phyloP scores from a whole-genome alignment of 2,113 vertebrate genomes.

The Chaenogobius annularis region DNA sequence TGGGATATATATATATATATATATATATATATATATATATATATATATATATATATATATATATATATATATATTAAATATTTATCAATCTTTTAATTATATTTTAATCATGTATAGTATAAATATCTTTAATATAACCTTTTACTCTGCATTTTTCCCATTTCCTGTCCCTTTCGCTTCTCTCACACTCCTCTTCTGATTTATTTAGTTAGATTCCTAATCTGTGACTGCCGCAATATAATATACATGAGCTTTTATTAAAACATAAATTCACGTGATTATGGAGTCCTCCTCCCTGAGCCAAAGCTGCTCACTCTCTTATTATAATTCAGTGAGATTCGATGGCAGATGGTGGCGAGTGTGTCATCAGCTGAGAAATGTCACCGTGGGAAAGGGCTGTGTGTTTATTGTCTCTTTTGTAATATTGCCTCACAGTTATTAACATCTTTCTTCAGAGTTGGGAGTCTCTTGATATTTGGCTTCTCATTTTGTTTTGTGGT shows the following conservation, averaged over 20 bases:
- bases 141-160: neutral
- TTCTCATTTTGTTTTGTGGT: neutral
- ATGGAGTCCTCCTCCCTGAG: neutral
- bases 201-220: slow-evolving; percentile 1
- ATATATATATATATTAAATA: no score
- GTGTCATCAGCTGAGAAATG: slow-evolving; percentile 6
- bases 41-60: no score
- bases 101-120: no score
- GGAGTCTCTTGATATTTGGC: slow-evolving; percentile 6
- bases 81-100: no score
- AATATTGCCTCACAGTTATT: slow-evolving; percentile 18
- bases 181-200: slow-evolving; percentile 2
- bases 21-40: no score
- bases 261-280: slow-evolving; percentile 29
- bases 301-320: neutral
- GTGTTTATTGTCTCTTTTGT: slow-evolving; percentile 18
- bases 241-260: slow-evolving; percentile 35
- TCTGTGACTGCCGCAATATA: slow-evolving; percentile 15
- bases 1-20: no score
- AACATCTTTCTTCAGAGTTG: slow-evolving; percentile 11
- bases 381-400: slow-evolving; percentile 5
- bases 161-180: neutral
- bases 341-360: neutral
- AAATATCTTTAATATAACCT: no score
- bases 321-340: slow-evolving; percentile 3